Evolutionary conservation across 2,888 invertebrate genomes (phyloP).

Genomic region (Drosophila rubida): DNA sequence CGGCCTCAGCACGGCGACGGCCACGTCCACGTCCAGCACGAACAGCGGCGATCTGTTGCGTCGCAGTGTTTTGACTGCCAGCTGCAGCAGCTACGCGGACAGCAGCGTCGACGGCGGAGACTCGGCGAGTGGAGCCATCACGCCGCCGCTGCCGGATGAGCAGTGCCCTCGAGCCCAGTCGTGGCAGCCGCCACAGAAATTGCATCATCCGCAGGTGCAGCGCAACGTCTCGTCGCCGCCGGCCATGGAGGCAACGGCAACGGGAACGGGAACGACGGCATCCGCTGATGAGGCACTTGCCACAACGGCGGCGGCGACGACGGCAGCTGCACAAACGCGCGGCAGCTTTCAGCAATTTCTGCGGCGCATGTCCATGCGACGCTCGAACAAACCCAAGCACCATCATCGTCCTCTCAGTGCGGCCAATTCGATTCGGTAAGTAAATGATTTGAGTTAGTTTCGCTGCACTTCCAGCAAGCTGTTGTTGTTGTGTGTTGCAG

Average conservation of each 20-base stretch:
- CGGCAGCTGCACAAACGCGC: constrained; percentile 35
- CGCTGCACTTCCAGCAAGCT: neutral
- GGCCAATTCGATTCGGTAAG: constrained; percentile 84
- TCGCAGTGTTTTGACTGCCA: constrained; percentile 75
- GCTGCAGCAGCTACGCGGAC: constrained; percentile 76
- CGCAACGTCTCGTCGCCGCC: constrained; percentile 86
- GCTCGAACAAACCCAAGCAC: constrained; percentile 79
- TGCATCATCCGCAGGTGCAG: constrained; percentile 84
- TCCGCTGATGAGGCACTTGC: constrained; percentile 5
- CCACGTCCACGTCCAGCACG: constrained; percentile 70
- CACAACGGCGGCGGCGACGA: neutral
- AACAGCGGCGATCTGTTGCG: constrained; percentile 71
- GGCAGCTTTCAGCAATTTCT: constrained; percentile 84
- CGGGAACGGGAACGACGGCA: neutral
- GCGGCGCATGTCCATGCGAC: constrained; percentile 84
- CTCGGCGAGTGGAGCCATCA: constrained; percentile 9
- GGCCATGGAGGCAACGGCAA: constrained; percentile 60
- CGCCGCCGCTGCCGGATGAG: constrained; percentile 10
- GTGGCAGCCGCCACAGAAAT: constrained; percentile 77
- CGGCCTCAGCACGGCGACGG: constrained; percentile 73
- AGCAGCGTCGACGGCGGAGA: constrained; percentile 65
- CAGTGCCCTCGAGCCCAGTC: constrained; percentile 77
- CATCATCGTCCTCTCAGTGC: constrained; percentile 78
- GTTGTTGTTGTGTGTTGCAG: constrained; percentile 34
- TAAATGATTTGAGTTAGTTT: constrained; percentile 21